Evolutionary conservation across 2,113 vertebrate genomes (phyloP).

Genomic region (Coreoperca whiteheadi): DNA sequence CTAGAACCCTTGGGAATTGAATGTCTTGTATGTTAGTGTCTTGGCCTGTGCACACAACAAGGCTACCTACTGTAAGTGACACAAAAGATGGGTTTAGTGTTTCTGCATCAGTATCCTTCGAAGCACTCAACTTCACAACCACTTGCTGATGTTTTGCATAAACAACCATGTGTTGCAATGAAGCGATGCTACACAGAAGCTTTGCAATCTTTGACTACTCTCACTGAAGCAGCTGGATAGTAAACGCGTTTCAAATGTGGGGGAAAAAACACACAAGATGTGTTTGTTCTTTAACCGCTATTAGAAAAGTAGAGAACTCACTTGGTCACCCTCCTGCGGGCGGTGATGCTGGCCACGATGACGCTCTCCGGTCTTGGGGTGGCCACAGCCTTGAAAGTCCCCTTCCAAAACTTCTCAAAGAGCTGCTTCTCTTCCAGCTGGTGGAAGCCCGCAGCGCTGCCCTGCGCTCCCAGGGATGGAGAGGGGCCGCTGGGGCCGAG

Average conservation of each 20-base stretch:
- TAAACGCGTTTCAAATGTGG: not conserved
- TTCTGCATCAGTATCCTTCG: not conserved
- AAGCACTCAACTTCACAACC: not conserved
- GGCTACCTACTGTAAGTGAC: not conserved
- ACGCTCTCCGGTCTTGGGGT: constrained; percentile 94
- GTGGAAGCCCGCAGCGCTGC: constrained; percentile 83
- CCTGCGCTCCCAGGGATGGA: constrained; percentile 34
- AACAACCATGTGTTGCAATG: not conserved
- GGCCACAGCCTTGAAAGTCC: constrained; percentile 97
- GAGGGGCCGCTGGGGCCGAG: constrained; percentile 52
- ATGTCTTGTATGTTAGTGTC: not conserved
- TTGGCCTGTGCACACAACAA: not conserved
- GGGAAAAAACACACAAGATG: not conserved
- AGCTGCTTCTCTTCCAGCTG: constrained; percentile 95
- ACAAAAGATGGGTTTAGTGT: not conserved
- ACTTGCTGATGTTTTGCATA: not conserved
- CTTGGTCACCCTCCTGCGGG: constrained; percentile 88
- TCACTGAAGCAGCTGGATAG: not conserved
- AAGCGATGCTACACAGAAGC: not conserved
- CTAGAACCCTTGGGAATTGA: not conserved
- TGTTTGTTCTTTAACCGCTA: not conserved
- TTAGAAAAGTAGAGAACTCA: constrained; percentile 74
- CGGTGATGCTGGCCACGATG: constrained; percentile 94
- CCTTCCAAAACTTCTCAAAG: constrained; percentile 98
- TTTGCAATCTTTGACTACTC: not conserved